These are phyloP conservation scores for Lapara coniferarum DNA, from an alignment of 2,888 invertebrate genomes.

Conservation along the genomic window DNA sequence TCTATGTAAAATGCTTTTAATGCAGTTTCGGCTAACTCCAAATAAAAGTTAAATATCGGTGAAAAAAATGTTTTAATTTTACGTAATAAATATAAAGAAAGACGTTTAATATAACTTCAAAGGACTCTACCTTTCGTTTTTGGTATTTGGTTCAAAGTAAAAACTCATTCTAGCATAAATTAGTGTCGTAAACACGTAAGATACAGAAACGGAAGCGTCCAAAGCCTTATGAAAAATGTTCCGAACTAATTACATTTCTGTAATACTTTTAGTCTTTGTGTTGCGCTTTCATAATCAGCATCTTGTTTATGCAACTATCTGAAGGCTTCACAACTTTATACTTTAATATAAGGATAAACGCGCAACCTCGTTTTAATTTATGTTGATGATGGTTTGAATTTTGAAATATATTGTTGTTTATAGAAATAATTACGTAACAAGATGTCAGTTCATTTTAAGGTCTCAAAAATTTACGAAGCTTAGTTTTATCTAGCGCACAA, in stretches of 20 bases:
- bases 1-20: no score
- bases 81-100: no score
- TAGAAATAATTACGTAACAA: no score
- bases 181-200: constrained; percentile 6
- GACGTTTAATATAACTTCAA: neutral
- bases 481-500: no score
- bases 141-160: neutral
- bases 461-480: no score
- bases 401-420: no score
- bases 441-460: no score
- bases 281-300: constrained; percentile 38
- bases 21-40: no score
- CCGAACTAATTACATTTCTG: constrained; percentile 32
- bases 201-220: constrained; percentile 6
- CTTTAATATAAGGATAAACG: constrained; percentile 8
- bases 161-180: constrained; percentile 9
- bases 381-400: no score
- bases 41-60: no score
- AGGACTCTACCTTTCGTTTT: neutral
- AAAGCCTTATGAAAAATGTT: constrained; percentile 19
- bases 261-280: constrained; percentile 35
- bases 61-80: no score
- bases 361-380: neutral
- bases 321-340: constrained; percentile 22
- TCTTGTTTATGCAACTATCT: constrained; percentile 44